Percentiles rank a stretch among this genome's conserved stretches.
Conservation (phyloP, 1,140 invertebrate genomes). For the Leptopilina clavipes region DNA sequence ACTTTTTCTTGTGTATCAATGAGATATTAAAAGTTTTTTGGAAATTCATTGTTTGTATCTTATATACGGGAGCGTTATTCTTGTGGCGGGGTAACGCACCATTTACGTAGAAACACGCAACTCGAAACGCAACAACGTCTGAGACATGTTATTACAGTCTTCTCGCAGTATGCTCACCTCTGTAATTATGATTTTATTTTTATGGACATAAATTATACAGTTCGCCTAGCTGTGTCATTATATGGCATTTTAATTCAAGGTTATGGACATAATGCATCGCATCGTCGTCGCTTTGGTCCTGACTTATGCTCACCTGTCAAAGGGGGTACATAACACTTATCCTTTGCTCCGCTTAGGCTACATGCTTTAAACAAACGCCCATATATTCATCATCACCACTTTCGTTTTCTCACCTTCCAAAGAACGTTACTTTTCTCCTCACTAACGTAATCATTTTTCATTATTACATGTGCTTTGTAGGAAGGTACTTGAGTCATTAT, state of each 20-base stretch:
- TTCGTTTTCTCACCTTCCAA: conserved; percentile 20
- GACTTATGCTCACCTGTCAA: conserved; percentile 42
- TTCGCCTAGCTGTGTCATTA: conserved; percentile 71
- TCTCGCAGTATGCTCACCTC: conserved; percentile 70
- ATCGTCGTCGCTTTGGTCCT: conserved; percentile 51
- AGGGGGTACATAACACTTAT: conserved; percentile 23
- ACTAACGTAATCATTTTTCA: background rate
- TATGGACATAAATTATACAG: conserved; percentile 74
- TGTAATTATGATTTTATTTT: conserved; percentile 75
- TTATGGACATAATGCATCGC: conserved; percentile 71
- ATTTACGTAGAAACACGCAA: conserved; percentile 56
- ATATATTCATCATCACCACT: conserved; percentile 12
- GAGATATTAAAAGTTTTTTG: background rate
- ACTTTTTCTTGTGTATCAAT: too few species aligned
- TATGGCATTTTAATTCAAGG: conserved; percentile 75
- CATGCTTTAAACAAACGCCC: conserved; percentile 10
- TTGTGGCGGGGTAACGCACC: conserved; percentile 4
- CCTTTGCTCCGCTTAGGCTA: background rate
- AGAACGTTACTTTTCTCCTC: too few species aligned
- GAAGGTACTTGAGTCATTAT: background rate
- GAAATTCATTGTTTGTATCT: background rate
- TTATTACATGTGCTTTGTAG: background rate
- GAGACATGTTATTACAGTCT: conserved; percentile 71
- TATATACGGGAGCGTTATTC: background rate
- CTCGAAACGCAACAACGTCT: conserved; percentile 43